Percentiles rank a stretch among this genome's conserved stretches.
Evolutionary conservation across 2,888 invertebrate genomes (phyloP).

Genomic region (Trachelus iudaicus): DNA sequence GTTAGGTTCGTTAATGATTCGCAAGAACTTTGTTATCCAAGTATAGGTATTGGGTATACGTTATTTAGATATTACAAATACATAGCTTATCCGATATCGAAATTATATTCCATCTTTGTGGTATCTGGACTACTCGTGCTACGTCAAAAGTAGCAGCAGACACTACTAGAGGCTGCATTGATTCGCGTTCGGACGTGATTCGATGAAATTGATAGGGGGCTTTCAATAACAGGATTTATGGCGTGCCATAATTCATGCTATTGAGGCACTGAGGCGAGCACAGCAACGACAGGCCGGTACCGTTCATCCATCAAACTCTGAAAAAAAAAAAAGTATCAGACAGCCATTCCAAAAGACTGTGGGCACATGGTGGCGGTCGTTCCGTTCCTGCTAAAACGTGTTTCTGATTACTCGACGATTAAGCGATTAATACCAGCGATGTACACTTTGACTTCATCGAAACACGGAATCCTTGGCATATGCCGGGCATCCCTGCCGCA

Average conservation of each 20-base stretch:
- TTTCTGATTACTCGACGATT: constrained; percentile 28
- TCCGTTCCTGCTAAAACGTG: constrained; percentile 2
- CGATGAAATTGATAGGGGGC: constrained; percentile 35
- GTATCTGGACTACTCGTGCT: neutral
- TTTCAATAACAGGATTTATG: constrained; percentile 30
- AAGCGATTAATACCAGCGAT: constrained; percentile 11
- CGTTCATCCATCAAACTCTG: constrained; percentile 34
- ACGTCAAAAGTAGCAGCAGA: constrained; percentile 8
- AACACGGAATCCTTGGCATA: neutral
- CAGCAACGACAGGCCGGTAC: constrained; percentile 12
- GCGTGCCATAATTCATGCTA: constrained; percentile 35
- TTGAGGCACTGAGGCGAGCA: constrained; percentile 19
- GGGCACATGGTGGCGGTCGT: neutral
- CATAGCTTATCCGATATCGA: neutral
- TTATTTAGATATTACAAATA: neutral
- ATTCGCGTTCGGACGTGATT: constrained; percentile 32
- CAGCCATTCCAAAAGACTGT: neutral
- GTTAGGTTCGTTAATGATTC: neutral
- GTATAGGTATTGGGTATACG: neutral
- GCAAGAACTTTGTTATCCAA: neutral
- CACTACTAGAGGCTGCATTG: constrained; percentile 23
- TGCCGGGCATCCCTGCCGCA: neutral
- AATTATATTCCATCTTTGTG: neutral
- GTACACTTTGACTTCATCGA: neutral
- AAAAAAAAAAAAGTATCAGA: constrained; percentile 13